Conservation (phyloP, 2,113 vertebrate species). For the Cavia aperea region DNA sequence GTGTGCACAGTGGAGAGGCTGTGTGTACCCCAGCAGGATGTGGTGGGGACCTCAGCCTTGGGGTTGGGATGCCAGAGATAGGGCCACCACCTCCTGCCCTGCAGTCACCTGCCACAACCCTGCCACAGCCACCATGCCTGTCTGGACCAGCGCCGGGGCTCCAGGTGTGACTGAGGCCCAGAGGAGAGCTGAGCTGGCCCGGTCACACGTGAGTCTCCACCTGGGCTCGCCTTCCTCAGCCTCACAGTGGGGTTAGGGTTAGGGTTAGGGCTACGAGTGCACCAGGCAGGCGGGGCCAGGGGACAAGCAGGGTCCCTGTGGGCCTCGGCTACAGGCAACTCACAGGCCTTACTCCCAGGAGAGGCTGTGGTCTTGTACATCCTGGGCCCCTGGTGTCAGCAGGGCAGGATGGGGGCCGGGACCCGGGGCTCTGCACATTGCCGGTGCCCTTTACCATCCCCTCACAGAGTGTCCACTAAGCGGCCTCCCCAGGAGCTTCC, state of each 20-base stretch:
- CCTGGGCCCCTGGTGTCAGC: not conserved
- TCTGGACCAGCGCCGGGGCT: not conserved
- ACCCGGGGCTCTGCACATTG: too few species aligned
- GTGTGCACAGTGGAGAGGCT: not conserved
- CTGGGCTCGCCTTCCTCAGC: not conserved
- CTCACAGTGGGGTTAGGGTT: not conserved
- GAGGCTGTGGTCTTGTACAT: rapidly evolving
- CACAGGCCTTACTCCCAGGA: rapidly evolving
- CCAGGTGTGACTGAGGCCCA: not conserved
- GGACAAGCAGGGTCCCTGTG: not conserved
- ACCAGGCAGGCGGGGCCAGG: not conserved
- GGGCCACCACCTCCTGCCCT: not conserved
- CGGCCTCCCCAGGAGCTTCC: not conserved
- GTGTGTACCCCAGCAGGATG: rapidly evolving
- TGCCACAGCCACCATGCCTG: not conserved
- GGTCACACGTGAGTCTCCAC: rapidly evolving
- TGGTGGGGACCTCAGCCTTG: not conserved
- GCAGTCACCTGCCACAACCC: not conserved
- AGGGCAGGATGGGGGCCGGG: not conserved
- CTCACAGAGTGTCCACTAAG: too few species aligned
- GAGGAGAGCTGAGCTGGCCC: not conserved
- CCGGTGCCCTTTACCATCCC: rapidly evolving
- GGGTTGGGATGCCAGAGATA: too few species aligned
- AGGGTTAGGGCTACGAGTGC: rapidly evolving
- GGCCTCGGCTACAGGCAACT: not conserved